Evolutionary conservation across 2,888 invertebrate species (phyloP).

Genomic region (Himalopsyche kuldschensis): DNA sequence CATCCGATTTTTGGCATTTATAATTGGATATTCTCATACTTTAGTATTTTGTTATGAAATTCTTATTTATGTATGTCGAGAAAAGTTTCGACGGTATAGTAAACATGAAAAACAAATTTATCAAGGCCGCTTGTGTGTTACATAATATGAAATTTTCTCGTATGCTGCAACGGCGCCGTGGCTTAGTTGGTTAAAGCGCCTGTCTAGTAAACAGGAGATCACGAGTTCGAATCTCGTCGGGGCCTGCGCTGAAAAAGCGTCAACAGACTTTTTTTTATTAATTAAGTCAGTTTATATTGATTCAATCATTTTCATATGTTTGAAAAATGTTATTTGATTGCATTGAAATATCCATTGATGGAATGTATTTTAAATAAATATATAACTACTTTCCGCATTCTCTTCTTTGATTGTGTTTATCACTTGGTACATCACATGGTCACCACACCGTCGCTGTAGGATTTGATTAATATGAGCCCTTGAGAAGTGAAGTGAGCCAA

Average conservation of each 20-base stretch:
- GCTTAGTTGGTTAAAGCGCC: slow-evolving; percentile 76
- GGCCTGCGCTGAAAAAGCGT: slow-evolving; percentile 55
- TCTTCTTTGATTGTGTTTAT: too few relatives aligned
- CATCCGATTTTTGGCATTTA: too few relatives aligned
- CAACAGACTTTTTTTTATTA: background rate
- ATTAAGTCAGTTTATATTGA: background rate
- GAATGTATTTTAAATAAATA: too few relatives aligned
- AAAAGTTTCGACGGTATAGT: background rate
- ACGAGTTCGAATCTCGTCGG: slow-evolving; percentile 74
- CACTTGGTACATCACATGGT: too few relatives aligned
- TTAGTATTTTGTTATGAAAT: too few relatives aligned
- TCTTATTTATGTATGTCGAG: background rate
- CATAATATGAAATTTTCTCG: background rate
- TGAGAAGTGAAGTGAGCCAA: too few relatives aligned
- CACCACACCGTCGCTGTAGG: too few relatives aligned
- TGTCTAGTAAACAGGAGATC: slow-evolving; percentile 79
- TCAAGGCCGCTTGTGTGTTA: background rate
- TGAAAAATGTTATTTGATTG: too few relatives aligned
- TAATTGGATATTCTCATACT: too few relatives aligned
- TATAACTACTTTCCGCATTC: too few relatives aligned
- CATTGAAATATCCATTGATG: too few relatives aligned
- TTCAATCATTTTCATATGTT: background rate
- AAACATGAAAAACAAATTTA: background rate
- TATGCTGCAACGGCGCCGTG: slow-evolving; percentile 58
- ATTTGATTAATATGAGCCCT: too few relatives aligned